Conservation (phyloP, 2,888 invertebrate species). For the Frankliniella intonsa region DNA sequence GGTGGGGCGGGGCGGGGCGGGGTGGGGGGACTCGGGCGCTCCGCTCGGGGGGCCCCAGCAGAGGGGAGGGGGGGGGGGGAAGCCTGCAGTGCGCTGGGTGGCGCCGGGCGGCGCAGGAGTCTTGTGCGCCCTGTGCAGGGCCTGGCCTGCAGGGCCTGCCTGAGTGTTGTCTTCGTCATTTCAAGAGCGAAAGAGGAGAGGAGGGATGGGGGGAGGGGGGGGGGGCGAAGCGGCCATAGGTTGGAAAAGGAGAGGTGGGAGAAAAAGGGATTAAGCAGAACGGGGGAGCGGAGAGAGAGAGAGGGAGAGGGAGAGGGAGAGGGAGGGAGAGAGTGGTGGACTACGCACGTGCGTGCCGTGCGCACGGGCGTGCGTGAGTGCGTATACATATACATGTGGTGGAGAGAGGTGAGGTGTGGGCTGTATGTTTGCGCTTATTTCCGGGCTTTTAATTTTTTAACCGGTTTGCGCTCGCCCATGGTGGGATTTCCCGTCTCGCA, state of each 20-base stretch:
- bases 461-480: too few species aligned
- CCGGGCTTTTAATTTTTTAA: too few species aligned
- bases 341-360: constrained; percentile 1
- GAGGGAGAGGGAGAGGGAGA: constrained; percentile 27
- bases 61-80: not conserved
- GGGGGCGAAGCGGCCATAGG: not conserved
- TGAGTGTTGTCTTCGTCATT: too few species aligned
- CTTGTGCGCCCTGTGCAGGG: too few species aligned
- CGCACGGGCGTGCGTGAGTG: too few species aligned
- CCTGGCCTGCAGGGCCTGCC: not conserved
- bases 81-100: not conserved
- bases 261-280: not conserved
- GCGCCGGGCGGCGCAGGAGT: too few species aligned
- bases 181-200: too few species aligned
- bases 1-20: not conserved
- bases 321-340: constrained; percentile 34
- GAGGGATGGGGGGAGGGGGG: not conserved
- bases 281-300: constrained; percentile 27
- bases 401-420: not conserved
- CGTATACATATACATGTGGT: too few species aligned
- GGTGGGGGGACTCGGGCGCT: too few species aligned
- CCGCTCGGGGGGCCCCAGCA: too few species aligned
- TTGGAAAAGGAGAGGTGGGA: not conserved
- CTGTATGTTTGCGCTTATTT: too few species aligned
- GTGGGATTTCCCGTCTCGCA: too few species aligned